Base-by-base conservation (phyloP, 2,113 vertebrate species). In the Semicossyphus pulcher region DNA sequence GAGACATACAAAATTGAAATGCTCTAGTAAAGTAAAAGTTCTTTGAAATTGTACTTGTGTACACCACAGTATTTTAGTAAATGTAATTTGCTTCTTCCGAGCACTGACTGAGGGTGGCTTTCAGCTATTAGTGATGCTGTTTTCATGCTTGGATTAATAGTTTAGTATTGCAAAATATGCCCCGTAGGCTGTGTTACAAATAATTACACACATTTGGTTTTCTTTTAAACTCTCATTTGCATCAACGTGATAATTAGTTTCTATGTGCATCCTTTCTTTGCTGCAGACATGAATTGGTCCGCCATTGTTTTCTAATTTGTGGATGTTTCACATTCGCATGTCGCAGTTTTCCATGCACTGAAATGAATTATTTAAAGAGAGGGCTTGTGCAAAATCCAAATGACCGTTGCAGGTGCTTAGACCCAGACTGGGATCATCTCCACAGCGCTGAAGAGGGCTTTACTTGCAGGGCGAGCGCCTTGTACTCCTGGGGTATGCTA, bases 401-500 rank as follows among this genome's bases (percentile, higher is more conserved):
- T 61, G 44, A 44, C 6, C 10, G 28, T 34, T 72, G 64, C 41
- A 62, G 47, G 41, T 37, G 36, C 31, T 76, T 42, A 34, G 36
- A 60, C 28, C 57, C 39, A 39, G 15, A 29, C 32, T 53, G 36
- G n/a, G 48, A 51, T 79, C 32, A 70, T 80, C 36, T 49, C 57
- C 48, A 34, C 60, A 26, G 45, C 37, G n/a, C 10, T 74, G 31
- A 72, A 37, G 16, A 69, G 74, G 74, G 62, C 37, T 72, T 79
- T 71, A 48, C 75, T 36, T 68, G 70, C 58, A 64, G 65, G 1
- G 14, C 4, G 16, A 72, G 70, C 21, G 29, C 41, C 26, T 41
- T 29, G 9, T 29, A 72, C 76, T 72, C 65, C 51, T 57, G 72
- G 52, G 72, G 65, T 79, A 78, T 85, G 79, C 76, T 79, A 85